Evolutionary conservation across 2,888 invertebrate species (phyloP), one percentile per base, ranked within the genome.

Genomic region (Hydriomena furcata): DNA sequence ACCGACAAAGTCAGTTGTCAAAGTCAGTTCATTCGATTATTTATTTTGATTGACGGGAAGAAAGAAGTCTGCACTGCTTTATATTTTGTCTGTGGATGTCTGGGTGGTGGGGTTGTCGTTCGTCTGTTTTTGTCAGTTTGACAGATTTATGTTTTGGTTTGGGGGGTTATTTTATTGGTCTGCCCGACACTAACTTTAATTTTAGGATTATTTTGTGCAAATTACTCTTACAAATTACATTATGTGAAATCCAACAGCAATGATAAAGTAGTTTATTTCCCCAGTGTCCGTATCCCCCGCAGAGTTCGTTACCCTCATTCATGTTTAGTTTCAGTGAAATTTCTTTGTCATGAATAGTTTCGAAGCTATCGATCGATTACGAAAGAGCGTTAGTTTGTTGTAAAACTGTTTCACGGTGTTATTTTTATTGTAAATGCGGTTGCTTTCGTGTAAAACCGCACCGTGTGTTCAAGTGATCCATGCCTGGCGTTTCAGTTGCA

Each of bases 291-390:
- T 67, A 58, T 59, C 60, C 48, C 53, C 53, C 34, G 44, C 46
- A 49, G 36, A 40, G 32, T 59, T 52, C 57, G 55, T 52, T 59
- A 49, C 38, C 34, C 43, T 45, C 37, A 37, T 7, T n/a, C n/a
- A n/a, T 17, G 10, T 28, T 49, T 34, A n/a, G 42, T 59, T 66
- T 51, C 60, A 68, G 63, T 65, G 63, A 70, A 71, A 73, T 83
- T 83, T 83, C 89, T 89, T 90, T 90, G 89, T 90, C 82, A 81
- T 79, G 71, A 75, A 79, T 84, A 84, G 81, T 84, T 87, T 84
- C 79, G 63, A 46, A 76, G 73, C 71, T 87, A 90, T 90, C 84
- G 89, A 90, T 90, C 87, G 88, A 78, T 89, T 90, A 89, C 85
- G 89, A 87, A 87, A 89, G 78, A 84, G 77, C 78, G 69, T 73